Evolutionary conservation across 1,140 invertebrate genomes (phyloP).

Genomic region (Aricia agestis): DNA sequence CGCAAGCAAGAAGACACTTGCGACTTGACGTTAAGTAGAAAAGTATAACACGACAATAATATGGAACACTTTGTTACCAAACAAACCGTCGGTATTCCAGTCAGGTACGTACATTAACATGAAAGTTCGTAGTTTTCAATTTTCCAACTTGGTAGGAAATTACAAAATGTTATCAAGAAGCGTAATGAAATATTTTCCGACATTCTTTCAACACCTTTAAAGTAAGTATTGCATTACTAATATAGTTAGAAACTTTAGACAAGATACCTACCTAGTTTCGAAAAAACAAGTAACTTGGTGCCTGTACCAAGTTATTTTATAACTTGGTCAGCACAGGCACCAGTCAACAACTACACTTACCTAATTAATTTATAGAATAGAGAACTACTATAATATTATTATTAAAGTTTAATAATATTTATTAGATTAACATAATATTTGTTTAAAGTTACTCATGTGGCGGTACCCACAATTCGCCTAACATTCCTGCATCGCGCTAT

Average conservation of each 20-base stretch:
- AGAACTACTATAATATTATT: no score
- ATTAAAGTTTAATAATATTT: no score
- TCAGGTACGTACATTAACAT: conserved; percentile 36
- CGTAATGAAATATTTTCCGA: not conserved
- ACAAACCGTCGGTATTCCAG: conserved; percentile 58
- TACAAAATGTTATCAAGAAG: conserved; percentile 10
- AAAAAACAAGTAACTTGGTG: no score
- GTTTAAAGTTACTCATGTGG: no score
- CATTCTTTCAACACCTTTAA: not conserved
- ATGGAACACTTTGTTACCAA: conserved; percentile 67
- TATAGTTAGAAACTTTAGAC: not conserved
- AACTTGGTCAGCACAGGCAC: no score
- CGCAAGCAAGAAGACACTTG: conserved; percentile 66
- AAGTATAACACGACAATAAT: conserved; percentile 71
- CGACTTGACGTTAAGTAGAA: conserved; percentile 68
- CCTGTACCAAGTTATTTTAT: no score
- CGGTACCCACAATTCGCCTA: no score
- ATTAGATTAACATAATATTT: no score
- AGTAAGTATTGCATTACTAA: not conserved
- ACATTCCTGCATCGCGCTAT: no score
- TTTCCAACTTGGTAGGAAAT: conserved; percentile 20
- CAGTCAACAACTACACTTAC: no score
- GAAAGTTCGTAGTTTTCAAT: conserved; percentile 28
- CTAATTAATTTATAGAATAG: no score
- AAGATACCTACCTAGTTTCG: not conserved